Evolutionary conservation across 2,888 invertebrate species (phyloP), one percentile per base, ranked within the genome.

Genomic region (Gerosis bhagava): DNA sequence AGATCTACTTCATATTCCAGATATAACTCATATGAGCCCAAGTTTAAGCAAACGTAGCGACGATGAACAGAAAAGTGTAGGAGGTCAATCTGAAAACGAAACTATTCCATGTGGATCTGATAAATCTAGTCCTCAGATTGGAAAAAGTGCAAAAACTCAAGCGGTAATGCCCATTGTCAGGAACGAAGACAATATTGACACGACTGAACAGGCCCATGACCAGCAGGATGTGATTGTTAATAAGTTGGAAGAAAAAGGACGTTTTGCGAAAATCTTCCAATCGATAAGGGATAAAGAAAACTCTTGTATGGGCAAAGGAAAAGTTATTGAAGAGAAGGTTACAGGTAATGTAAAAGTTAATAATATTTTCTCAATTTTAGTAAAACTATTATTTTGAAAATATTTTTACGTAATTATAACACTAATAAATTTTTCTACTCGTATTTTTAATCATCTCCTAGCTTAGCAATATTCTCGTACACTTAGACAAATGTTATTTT

Each of bases 61-160:
- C 25, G 83, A 84, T 45, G 83, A 79, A 5, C 83, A 81, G 49
- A 88, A 80, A 52, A 88, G 87, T 57, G 83, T 86, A 17, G 73
- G 67, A 1, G 83, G 76, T 0, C 86, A 87, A 46, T 89, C 89
- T 2, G 89, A 89, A 51, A 88, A 88, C 52, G 89, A 89, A 51
- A 89, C 89, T 0, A 88, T 89, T 43, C 80, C 84, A 0, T 89
- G 89, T 57, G 83, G 73, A 4, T 89, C 89, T 0, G 87, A 86
- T 50, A 89, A 89, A 53, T 88, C 88, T 3, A 89, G 89, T 59
- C 89, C 89, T 5, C 83, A 77, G 50, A 60, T 72, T 3, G 82
- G 73, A 0, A 89, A 87, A 58, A 73, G 73, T 4, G 62, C 76
- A 3, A 89, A 88, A 57, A 89, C 86, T 1, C 89, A 89, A 62